Conservation (phyloP, 2,797 vertebrate genomes). For the Tenualosa ilisha region DNA sequence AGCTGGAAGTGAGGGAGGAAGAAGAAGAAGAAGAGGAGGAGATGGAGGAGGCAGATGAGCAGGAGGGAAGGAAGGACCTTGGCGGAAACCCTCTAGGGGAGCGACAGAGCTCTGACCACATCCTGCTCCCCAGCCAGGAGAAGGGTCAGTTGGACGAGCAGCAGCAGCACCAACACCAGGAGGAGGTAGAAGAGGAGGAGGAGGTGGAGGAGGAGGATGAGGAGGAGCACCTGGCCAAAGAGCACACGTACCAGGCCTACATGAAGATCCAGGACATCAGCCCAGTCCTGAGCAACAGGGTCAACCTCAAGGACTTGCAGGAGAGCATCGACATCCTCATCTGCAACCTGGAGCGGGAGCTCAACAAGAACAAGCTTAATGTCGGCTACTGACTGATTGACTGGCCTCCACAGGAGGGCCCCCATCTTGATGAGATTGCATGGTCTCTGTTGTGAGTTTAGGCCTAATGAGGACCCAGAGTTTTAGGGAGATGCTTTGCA, state of each 20-base stretch:
- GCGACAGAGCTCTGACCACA: constrained; percentile 55
- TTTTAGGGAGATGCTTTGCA: not conserved
- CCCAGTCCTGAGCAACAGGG: constrained; percentile 79
- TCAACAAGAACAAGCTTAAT: constrained; percentile 95
- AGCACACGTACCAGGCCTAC: constrained; percentile 83
- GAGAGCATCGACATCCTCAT: constrained; percentile 96
- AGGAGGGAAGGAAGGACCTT: constrained; percentile 16
- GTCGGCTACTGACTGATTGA: constrained; percentile 77
- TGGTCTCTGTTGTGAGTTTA: not conserved
- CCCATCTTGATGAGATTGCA: not conserved
- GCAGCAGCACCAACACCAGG: too few species aligned
- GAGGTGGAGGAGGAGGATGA: constrained; percentile 33
- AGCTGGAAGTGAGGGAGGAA: not conserved
- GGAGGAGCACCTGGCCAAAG: constrained; percentile 63
- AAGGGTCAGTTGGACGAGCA: constrained; percentile 34
- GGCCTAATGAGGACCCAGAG: not conserved
- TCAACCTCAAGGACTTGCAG: constrained; percentile 94
- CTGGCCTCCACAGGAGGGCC: not conserved
- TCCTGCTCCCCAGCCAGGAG: constrained; percentile 37
- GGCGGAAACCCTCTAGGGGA: constrained; percentile 31
- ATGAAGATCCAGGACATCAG: constrained; percentile 88
- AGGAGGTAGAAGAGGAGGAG: constrained; percentile 34
- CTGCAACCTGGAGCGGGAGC: constrained; percentile 94
- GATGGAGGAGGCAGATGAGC: constrained; percentile 33
- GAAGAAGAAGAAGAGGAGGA: constrained; percentile 41